Evolutionary conservation across 1,140 invertebrate genomes (phyloP), one percentile per base, ranked within the genome.

Genomic region (Tigriopus japonicus): DNA sequence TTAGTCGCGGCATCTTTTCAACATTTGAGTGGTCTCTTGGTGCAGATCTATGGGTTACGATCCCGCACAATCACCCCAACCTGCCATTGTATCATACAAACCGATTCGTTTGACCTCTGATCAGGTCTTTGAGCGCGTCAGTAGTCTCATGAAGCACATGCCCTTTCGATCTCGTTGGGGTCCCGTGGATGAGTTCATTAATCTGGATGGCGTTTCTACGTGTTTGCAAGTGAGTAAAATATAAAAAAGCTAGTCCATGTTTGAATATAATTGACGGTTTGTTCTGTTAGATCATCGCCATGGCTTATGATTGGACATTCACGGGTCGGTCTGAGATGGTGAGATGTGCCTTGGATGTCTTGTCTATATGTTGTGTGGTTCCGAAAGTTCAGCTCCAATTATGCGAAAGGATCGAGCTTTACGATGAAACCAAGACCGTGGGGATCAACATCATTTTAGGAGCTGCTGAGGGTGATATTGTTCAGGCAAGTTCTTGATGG

Each of bases 401-500:
- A 84, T 91, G 64, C 77, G 79, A 64, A 76, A 94, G 0, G 80
- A 82, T 63, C n/a, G 62, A 63, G 19, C 63, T 65, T 41, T 64
- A 64, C 52, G 65, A 63, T 42, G 59, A 84, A 43, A 77, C 78
- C 1, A 76, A 81, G 64, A 83, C 81, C 14, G 81, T 83, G 60
- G 86, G 82, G 56, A 71, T 76, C 62, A 70, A 77, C 67, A 74
- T 80, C 56, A 80, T 91, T 49, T 69, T 89, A 67, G 84, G 85
- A 5, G 83, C 88, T 10, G 86, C 88, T 6, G 87, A 92, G 69
- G 87, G 89, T 3, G 88, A 94, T 70, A 85, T 91, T 28, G 80
- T 89, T 58, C 55, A 58, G 19, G 56, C 21, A 49, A 49, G 45
- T 49, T 3, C 28, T 35, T 35, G 28, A 5, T 5, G 3, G 3